Base-by-base conservation (phyloP, 2,113 vertebrate genomes). In the Ceyx margarethae region DNA sequence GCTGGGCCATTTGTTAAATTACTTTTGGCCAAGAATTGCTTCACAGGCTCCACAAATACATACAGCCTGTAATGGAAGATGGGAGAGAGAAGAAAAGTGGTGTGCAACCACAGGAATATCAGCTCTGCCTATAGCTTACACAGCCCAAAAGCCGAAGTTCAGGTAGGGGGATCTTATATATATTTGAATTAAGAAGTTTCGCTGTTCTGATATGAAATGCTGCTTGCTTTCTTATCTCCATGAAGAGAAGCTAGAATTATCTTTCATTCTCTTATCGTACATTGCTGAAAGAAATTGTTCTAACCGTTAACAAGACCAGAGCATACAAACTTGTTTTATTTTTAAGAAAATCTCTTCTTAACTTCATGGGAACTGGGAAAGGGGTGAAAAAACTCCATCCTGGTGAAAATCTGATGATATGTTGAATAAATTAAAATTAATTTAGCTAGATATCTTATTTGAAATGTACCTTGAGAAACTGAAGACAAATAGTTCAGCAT, bases 381-480 rank as follows among this genome's bases (percentile, higher is more conserved):
- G 7, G 13, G 29, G 51, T 53, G 57, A 68, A 62, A 72, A 80
- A 35, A 54, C 5, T 37, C 25, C 28, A 87, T n/a, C 56, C 20
- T 67, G 26, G 45, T 65, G 20, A 74, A 74, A 90, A 54, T 42
- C 31, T 88, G 43, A 37, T 5, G 19, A 87, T 12, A 1, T 16
- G 12, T 46, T 87, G 66, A 81, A 66, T 74, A 81, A 76, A 87
- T 19, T 77, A 15, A 90, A 86, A 64, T 46, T 57, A 0, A 60
- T 71, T 91, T 84, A 61, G 75, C 82, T 82, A 84, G 11, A 48
- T 67, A 92, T 94, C 68, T 83, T 48, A 91, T 86, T 42, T 31
- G 13, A 87, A 94, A 91, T 75, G 43, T 82, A 87, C 35, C 64
- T 53, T 82, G 40, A 43, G 56, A 85, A 74, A 48, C n/a, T 18